Percentiles rank a stretch among this genome's conserved stretches.
Conservation (phyloP, 2,797 vertebrate species). For the Garrulus glandarius region DNA sequence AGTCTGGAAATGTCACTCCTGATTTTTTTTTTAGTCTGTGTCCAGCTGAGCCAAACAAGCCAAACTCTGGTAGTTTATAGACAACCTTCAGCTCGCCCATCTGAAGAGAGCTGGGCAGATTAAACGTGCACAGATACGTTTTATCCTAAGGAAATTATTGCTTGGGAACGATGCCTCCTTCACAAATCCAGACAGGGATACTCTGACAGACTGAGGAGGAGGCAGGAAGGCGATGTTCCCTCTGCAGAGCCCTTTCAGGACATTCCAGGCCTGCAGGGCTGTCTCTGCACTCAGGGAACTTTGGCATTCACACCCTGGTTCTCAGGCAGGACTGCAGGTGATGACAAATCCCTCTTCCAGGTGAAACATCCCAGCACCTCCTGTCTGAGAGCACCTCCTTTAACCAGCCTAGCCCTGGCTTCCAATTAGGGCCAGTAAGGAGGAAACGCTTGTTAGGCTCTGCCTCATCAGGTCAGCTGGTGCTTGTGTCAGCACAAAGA, state of each 20-base stretch:
- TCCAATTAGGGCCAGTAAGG: background rate
- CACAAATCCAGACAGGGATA: background rate
- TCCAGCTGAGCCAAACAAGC: background rate
- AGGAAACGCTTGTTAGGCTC: background rate
- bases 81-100: background rate
- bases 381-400: background rate
- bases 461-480: background rate
- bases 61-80: background rate
- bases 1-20: background rate
- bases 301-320: background rate
- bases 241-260: background rate
- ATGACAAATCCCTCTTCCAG: background rate
- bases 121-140: fast-evolving
- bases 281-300: background rate
- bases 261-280: constrained; percentile 6
- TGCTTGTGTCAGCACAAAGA: background rate
- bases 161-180: background rate
- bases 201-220: background rate
- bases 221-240: background rate
- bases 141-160: background rate
- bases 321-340: background rate
- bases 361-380: background rate
- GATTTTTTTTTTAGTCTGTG: background rate
- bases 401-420: background rate
- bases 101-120: background rate